Base-by-base conservation (phyloP, 1,140 invertebrate species). In the Whitmania pigra region DNA sequence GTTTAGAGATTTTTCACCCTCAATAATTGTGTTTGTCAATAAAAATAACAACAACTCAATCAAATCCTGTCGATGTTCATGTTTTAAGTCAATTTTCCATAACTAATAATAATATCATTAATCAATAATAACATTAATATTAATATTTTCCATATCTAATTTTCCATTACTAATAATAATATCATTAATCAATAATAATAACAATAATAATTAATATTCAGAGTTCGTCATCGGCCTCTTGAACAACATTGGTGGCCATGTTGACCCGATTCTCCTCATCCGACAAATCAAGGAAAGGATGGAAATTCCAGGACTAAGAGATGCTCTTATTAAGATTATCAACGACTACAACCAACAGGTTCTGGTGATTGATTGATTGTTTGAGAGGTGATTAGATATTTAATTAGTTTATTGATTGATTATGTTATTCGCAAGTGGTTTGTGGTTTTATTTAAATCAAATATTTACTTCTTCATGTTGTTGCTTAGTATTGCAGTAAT, bases 311-410 rank as follows among this genome's bases (percentile, higher is more conserved):
- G 90, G 92, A 20, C 82, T 99, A 0, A 89, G 93, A 75, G 88
- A 92, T 77, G 91, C 93, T 5, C 83, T 99, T 5, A 90, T 93
- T 0, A 95, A 95, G 83, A 93, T 99, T 87, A 87, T 99, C 80
- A 89, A 90, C 78, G 94, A 97, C 80, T 97, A 94, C 79, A 93
- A 92, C 80, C 83, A 97, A 53, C 93, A 96, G 84, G 87, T 88
- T 80, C 31, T 36, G 31, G 2, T 36, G 31, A 36, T 36, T 36
- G 31, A 36, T 3, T 36, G 6, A 36, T 36, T 36, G 54, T 4
- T 57, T 57, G 54, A 36, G 2, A 6, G 5, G 68, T 29, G 57
- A 31, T 63, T n/a, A 18, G 15, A 4, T n/a, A 2, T 2, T 25
- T n/a, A 18, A 31, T 63, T n/a, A 18, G 15, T 13, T 63, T 13